phyloP scores from a whole-genome alignment of 2,113 vertebrate genomes.

The Todiramphus saurophagus region DNA sequence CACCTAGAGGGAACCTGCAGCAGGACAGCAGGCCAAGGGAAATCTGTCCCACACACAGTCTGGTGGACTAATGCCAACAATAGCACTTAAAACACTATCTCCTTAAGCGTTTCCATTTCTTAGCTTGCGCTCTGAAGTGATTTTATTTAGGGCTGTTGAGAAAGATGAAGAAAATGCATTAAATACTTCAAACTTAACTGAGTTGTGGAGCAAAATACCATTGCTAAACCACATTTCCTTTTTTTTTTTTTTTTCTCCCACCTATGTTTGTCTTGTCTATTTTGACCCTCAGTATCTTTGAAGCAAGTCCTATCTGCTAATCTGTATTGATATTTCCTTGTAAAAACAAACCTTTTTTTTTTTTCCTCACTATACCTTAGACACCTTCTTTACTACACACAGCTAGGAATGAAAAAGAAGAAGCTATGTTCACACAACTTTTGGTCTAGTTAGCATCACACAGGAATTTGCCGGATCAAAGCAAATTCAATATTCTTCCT shows the following conservation, averaged over 20 bases:
- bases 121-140: neutral
- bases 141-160: neutral
- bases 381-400: neutral
- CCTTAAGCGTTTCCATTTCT: neutral
- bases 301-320: neutral
- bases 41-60: neutral
- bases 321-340: neutral
- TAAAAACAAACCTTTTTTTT: neutral
- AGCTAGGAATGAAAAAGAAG: neutral
- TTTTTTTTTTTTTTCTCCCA: neutral
- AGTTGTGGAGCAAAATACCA: neutral
- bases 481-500: neutral
- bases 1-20: neutral
- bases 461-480: conserved; percentile 11
- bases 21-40: neutral
- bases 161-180: neutral
- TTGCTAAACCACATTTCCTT: neutral
- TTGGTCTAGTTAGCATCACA: neutral
- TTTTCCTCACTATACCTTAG: neutral
- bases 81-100: neutral
- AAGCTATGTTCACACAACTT: neutral
- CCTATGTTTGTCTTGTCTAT: neutral
- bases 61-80: neutral
- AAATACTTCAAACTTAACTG: neutral
- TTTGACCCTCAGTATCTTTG: neutral